A percentile compares a stretch with the other conserved stretches of the same genome.
Evolutionary conservation across 2,888 invertebrate species (phyloP).

Genomic region (Mylabris sibirica): DNA sequence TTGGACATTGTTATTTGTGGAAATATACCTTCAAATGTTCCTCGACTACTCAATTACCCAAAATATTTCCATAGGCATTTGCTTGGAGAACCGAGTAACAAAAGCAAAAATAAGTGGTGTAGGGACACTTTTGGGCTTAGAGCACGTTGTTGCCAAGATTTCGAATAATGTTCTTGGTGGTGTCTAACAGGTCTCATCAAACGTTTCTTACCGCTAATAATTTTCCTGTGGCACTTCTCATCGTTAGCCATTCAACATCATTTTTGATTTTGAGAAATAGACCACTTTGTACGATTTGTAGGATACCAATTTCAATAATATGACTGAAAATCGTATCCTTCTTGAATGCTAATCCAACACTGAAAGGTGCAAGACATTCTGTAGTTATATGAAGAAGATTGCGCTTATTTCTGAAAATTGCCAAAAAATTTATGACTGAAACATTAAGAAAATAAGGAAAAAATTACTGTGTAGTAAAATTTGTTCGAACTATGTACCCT

Average conservation of each 20-base stretch:
- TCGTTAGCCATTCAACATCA: conserved; percentile 78
- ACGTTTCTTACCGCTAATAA: conserved; percentile 66
- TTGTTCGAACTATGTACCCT: conserved; percentile 75
- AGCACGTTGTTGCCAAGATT: neutral
- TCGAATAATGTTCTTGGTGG: neutral
- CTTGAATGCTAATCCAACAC: conserved; percentile 72
- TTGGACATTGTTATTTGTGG: too few relatives aligned
- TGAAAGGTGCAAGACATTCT: conserved; percentile 78
- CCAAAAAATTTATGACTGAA: conserved; percentile 2
- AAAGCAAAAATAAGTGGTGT: too few relatives aligned
- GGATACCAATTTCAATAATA: conserved; percentile 69
- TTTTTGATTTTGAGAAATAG: conserved; percentile 70
- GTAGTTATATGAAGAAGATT: conserved; percentile 75
- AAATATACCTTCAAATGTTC: too few relatives aligned
- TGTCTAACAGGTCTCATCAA: too few relatives aligned
- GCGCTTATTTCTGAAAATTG: conserved; percentile 63
- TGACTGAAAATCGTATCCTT: conserved; percentile 71
- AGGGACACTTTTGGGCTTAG: too few relatives aligned
- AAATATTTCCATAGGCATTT: too few relatives aligned
- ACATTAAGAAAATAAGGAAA: neutral
- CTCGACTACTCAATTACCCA: too few relatives aligned
- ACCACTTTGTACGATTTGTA: conserved; percentile 72
- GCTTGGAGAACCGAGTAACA: too few relatives aligned
- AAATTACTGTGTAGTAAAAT: conserved; percentile 69
- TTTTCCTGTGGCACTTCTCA: conserved; percentile 69